Conservation (phyloP, 2,888 invertebrate species). For the Boloria selene region DNA sequence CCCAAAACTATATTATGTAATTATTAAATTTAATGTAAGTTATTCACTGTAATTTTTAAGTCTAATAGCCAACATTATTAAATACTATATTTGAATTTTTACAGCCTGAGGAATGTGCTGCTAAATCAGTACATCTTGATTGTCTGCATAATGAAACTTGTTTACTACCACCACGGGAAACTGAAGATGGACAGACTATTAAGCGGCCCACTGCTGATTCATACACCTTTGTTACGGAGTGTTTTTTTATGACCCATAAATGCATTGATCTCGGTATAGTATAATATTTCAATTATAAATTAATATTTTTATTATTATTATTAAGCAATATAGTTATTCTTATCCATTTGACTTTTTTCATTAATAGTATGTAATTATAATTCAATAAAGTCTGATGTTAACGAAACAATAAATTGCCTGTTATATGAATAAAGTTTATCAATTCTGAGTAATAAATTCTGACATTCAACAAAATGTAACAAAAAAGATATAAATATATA, state of each 20-base stretch:
- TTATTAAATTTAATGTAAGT: too few relatives aligned
- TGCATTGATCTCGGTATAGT: slow-evolving; percentile 88
- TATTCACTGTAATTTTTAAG: too few relatives aligned
- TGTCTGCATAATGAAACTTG: slow-evolving; percentile 90
- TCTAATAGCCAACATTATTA: background rate
- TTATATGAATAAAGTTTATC: too few relatives aligned
- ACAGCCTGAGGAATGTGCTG: slow-evolving; percentile 82
- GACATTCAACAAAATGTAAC: too few relatives aligned
- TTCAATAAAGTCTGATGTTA: too few relatives aligned
- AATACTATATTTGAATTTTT: background rate
- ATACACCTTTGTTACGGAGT: slow-evolving; percentile 94
- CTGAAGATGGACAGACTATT: slow-evolving; percentile 69
- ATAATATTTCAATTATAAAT: background rate
- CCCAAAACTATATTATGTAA: too few relatives aligned
- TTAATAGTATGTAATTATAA: too few relatives aligned
- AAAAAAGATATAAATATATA: too few relatives aligned
- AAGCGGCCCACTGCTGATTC: slow-evolving; percentile 80
- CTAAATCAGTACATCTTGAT: slow-evolving; percentile 86
- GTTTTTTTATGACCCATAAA: slow-evolving; percentile 95
- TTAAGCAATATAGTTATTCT: too few relatives aligned
- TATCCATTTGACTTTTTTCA: too few relatives aligned
- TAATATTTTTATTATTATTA: background rate
- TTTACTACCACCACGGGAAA: slow-evolving; percentile 86
- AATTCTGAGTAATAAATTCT: too few relatives aligned
- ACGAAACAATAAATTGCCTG: too few relatives aligned